Percentiles rank a stretch among this genome's conserved stretches.
Evolutionary conservation across 2,888 invertebrate species (phyloP).

Genomic region (Drosophila pullipes): DNA sequence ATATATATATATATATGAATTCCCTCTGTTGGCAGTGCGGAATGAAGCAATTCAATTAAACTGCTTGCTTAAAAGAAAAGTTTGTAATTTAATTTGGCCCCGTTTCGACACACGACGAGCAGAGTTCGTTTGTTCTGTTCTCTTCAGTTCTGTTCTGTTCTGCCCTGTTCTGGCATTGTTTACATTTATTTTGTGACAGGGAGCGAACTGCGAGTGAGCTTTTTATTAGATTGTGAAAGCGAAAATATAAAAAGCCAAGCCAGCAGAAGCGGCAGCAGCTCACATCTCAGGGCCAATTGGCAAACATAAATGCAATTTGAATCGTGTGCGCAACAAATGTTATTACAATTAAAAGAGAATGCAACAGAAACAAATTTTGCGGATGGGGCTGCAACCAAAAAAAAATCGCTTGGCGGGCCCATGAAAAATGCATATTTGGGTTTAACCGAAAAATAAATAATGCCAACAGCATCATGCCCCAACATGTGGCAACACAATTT

Average conservation of each 20-base stretch:
- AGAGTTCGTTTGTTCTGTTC: slow-evolving; percentile 36
- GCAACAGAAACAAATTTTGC: slow-evolving; percentile 24
- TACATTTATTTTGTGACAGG: slow-evolving; percentile 51
- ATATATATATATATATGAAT: not conserved
- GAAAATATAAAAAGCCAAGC: slow-evolving; percentile 29
- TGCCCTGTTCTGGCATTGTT: slow-evolving; percentile 41
- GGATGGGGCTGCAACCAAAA: not conserved
- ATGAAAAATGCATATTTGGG: slow-evolving; percentile 80
- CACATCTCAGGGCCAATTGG: slow-evolving; percentile 56
- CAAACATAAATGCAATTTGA: slow-evolving; percentile 78
- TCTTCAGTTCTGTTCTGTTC: slow-evolving; percentile 15
- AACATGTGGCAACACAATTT: slow-evolving; percentile 56
- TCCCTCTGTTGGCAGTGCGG: slow-evolving; percentile 12
- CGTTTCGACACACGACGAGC: slow-evolving; percentile 51
- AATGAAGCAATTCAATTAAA: slow-evolving; percentile 68
- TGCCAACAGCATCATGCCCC: slow-evolving; percentile 39
- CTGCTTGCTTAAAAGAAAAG: slow-evolving; percentile 70
- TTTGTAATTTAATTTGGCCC: slow-evolving; percentile 73
- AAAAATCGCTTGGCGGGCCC: slow-evolving; percentile 46
- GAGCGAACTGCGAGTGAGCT: slow-evolving; percentile 27
- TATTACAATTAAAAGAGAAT: slow-evolving; percentile 75
- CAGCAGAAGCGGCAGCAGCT: slow-evolving; percentile 15
- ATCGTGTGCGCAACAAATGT: slow-evolving; percentile 67
- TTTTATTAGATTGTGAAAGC: slow-evolving; percentile 70
- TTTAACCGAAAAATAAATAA: slow-evolving; percentile 77